Base-by-base conservation (phyloP, 1,140 invertebrate species). In the Ganaspis sp. region DNA sequence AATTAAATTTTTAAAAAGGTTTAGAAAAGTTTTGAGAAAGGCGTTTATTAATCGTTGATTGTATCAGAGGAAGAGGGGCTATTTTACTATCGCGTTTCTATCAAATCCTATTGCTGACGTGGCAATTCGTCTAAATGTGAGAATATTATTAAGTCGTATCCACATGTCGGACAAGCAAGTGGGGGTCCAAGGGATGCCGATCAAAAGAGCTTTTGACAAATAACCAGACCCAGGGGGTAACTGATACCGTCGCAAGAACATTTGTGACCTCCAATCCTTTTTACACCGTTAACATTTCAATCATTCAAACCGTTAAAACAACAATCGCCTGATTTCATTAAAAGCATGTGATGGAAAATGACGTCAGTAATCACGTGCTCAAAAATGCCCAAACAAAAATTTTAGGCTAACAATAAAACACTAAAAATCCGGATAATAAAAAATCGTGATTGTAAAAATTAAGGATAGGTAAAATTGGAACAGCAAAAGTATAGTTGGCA, bases 141-240 rank as follows among this genome's bases (percentile, higher is more conserved):
- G 83, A 87, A 86, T 85, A 87, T 88, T 87, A 88, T 88, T 88
- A 84, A 87, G 81, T 81, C 75, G 77, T 71, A 73, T 49, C 42
- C 42, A 49, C 76, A 77, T 38, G 76, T 81, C 74, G 75, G 69
- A 79, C 71, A 73, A 84, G 78, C 69, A 77, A 81, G 79, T 75
- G 58, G 72, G 82, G 82, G 79, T 84, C 77, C 70, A 70, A 70
- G 72, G 78, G 73, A 54, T 64, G 70, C 69, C 82, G 76, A 77
- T 78, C 74, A 78, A 77, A 82, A 80, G 76, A 81, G 70, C 80
- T 82, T 81, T 87, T 87, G 87, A 89, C 86, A 88, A 88, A 88
- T 88, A 87, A 85, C 82, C 82, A 81, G 69, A 81, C 77, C 74
- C 84, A 74, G 83, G 83, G 83, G 84, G 85, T 85, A 86, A 78